A percentile compares a stretch with the other conserved stretches of the same genome.
These are phyloP conservation scores for Heliangelus exortis DNA, from an alignment of 2,797 vertebrate species.

Conservation along the genomic window DNA sequence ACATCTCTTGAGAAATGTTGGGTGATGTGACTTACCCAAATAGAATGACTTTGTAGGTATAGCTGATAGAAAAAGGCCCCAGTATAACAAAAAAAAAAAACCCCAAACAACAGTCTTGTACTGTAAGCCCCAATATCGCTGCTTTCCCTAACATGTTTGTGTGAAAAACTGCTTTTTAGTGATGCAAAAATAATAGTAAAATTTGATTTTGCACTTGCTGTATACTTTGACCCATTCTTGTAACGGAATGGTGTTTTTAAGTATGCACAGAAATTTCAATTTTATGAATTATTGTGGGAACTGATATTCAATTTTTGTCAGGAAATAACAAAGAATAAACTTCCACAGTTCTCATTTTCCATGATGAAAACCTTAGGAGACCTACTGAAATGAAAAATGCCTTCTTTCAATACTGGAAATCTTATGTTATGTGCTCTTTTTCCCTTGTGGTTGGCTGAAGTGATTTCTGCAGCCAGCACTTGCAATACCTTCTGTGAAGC, in stretches of 20 bases:
- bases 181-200: not conserved
- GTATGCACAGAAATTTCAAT: not conserved
- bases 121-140: not conserved
- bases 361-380: not conserved
- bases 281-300: not conserved
- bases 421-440: not conserved
- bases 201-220: not conserved
- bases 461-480: not conserved
- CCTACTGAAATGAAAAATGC: not conserved
- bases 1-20: accelerated
- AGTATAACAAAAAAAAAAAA: not conserved
- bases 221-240: not conserved
- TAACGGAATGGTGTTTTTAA: not conserved
- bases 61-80: not conserved
- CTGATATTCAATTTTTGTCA: not conserved
- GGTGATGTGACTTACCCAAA: not conserved
- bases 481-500: not conserved
- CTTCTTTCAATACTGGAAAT: not conserved
- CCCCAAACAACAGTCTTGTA: not conserved
- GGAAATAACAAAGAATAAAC: not conserved
- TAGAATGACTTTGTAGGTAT: not conserved
- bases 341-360: not conserved
- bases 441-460: not conserved
- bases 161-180: not conserved
- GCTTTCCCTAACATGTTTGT: not conserved